Evolutionary conservation across 2,797 vertebrate species (phyloP), one percentile per base, ranked within the genome.

Genomic region (Enoplosus armatus): DNA sequence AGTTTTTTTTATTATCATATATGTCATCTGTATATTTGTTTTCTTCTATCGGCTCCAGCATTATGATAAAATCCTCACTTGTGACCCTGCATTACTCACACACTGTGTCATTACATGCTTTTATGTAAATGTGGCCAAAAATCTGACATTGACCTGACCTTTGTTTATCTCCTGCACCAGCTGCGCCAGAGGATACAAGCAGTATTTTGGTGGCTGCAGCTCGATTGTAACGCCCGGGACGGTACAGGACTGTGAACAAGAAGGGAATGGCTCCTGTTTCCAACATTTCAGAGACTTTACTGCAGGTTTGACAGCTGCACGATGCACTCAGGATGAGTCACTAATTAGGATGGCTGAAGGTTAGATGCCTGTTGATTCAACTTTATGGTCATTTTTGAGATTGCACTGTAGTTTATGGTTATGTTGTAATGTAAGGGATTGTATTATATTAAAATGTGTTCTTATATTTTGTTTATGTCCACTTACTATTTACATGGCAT

Each of bases 101-200:
- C 24, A 35, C 54, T 22, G 22, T 72, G 70, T 61, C 65, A 74
- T 45, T 61, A 33, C 41, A 84, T 56, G 60, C 55, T 71, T 50
- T 80, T 33, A 66, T 20, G 50, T 53, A 80, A 81, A 70, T 3
- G 1, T 55, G 5, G 37, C 45, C 56, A 75, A 81, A 71, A 62
- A 56, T 53, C 39, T 51, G 29, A 60, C 67, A 86, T 64, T 71
- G 71, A 53, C 45, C 45, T 69, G 58, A 75, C 12, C 66, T 80
- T 72, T 59, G 62, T 70, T 86, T 63, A 77, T 86, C 50, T 58
- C 50, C 58, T 66, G 37, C 63, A 53, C 70, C 69, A 85, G 77
- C 76, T 84, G 86, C 78, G 73, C 27, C 68, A 68, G 39, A 76
- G 72, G n/a, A 72, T 1, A 29, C 8, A 26, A 69, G 26, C 48